A percentile compares a stretch with the other conserved stretches of the same genome.
phyloP scores from a whole-genome alignment of 1,140 invertebrate species.

The Ephestia elutella region DNA sequence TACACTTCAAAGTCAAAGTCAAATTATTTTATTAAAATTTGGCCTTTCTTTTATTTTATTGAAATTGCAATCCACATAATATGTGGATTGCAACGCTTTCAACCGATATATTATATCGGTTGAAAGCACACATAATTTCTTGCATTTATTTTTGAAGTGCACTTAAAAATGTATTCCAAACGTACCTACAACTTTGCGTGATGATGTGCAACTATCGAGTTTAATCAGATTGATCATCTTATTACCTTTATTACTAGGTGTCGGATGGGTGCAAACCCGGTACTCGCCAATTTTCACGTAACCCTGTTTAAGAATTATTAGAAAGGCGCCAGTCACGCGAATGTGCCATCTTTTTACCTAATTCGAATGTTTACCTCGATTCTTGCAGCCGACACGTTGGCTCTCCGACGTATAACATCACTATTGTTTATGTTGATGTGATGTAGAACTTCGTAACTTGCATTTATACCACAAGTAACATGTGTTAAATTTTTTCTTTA shows the following conservation, averaged over 20 bases:
- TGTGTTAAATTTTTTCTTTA: no score
- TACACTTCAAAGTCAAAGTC: no score
- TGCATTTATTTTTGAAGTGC: no score
- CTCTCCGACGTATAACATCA: background rate
- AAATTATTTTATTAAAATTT: no score
- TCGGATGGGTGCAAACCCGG: background rate
- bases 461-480: background rate
- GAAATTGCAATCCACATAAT: no score
- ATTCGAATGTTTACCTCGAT: background rate
- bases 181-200: conserved; percentile 3
- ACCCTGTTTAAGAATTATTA: conserved; percentile 18
- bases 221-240: background rate
- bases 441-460: background rate
- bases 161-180: no score
- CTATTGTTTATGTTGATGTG: background rate
- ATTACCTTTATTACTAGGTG: background rate
- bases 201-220: background rate
- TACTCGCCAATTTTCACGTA: conserved; percentile 14
- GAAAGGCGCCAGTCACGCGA: conserved; percentile 20
- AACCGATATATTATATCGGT: no score
- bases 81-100: no score
- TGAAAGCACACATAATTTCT: no score
- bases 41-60: no score
- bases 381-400: background rate
- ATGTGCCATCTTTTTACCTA: conserved; percentile 14